Base-by-base conservation (phyloP, 2,888 invertebrate genomes). In the Scotopteryx bipunctaria region DNA sequence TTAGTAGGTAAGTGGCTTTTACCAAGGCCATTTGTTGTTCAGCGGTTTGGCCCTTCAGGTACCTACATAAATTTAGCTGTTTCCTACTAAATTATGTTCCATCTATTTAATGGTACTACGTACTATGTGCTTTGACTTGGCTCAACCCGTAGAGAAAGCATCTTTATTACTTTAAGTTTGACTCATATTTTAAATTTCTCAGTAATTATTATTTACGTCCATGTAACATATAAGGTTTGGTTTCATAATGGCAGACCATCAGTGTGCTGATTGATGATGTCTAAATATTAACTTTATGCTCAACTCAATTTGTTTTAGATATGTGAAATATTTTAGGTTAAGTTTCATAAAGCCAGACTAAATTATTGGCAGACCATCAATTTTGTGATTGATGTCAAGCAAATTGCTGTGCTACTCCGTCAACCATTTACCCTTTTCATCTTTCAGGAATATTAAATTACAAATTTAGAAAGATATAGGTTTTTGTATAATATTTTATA, bases 1-100 rank as follows among this genome's bases (percentile, higher is more conserved):
- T 73, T 71, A 73, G 63, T 61, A 57, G 60, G 71, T 72, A 71
- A 73, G 73, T 73, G 69, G 71, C 66, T 71, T 72, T 69, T 63
- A 67, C 68, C 65, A 69, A 61, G 65, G 54, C 68, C 71, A 69
- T 75, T 73, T 73, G 67, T 71, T 73, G 71, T 57, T 61, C 63
- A 43, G 69, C 61, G 70, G 73, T 67, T 63, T 61, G 63, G 59
- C 63, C 71, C 65, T 69, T 66, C 63, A 64, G 67, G 63, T 64
- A 63, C 64, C 64, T 67, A 66, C 69, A 71, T 73, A 72, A 73
- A 73, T 73, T 66, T 51, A 61, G 54, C 47, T 56, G 61, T 48
- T 60, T 63, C 60, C 51, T 57, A 57, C 58, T 63, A 60, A 63
- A 60, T 63, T 63, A 60, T 60, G 57, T 46, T 55, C 42, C 51